A percentile compares a stretch with the other conserved stretches of the same genome.
Conservation (phyloP, 2,113 vertebrate species). For the Nothoprocta pentlandii region DNA sequence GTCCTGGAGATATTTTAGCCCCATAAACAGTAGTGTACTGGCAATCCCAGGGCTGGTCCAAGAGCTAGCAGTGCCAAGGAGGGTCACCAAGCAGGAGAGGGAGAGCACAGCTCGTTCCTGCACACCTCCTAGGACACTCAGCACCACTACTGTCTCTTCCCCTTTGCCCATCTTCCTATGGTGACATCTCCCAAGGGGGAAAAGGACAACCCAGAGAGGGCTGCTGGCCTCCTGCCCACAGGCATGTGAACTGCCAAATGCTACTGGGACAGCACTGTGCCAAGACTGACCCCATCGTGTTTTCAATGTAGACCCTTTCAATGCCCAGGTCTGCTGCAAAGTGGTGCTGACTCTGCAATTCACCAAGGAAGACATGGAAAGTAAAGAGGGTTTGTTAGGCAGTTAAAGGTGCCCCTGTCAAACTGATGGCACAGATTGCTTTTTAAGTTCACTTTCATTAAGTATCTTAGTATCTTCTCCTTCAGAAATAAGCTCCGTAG, state of each 20-base stretch:
- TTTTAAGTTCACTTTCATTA: neutral
- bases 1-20: neutral
- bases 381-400: neutral
- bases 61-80: neutral
- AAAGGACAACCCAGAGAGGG: neutral
- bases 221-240: neutral
- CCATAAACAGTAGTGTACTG: accelerated
- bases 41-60: neutral
- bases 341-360: neutral
- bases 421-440: neutral
- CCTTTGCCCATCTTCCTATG: accelerated
- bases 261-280: neutral
- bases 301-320: neutral
- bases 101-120: neutral
- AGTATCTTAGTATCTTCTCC: neutral
- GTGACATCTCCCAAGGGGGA: neutral
- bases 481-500: neutral
- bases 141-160: neutral
- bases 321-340: neutral
- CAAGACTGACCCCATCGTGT: neutral
- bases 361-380: neutral
- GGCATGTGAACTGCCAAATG: too few relatives aligned
- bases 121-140: too few relatives aligned
- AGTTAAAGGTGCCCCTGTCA: neutral
- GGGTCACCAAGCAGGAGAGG: neutral